phyloP scores from a whole-genome alignment of 35 echinoderm and acorn worm species.

The Acanthaster planci region DNA sequence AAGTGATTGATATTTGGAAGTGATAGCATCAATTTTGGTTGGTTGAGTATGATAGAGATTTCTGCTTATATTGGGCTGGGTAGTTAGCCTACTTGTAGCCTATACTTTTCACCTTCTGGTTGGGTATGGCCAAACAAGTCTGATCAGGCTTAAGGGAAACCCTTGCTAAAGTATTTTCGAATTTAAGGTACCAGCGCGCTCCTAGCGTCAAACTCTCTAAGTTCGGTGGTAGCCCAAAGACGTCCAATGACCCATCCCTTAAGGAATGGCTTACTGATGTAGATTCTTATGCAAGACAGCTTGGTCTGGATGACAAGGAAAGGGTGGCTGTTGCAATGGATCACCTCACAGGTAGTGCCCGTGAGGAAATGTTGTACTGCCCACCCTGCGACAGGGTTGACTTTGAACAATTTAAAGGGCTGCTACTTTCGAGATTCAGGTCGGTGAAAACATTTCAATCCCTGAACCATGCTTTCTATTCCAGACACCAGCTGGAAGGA shows the following conservation, averaged over 20 bases:
- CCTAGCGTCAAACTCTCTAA: neutral
- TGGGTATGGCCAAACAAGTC: too few relatives aligned
- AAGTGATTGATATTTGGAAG: too few relatives aligned
- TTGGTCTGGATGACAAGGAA: neutral
- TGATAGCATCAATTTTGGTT: too few relatives aligned
- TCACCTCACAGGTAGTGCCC: neutral
- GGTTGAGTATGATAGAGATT: too few relatives aligned
- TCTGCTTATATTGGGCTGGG: too few relatives aligned
- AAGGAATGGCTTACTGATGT: neutral
- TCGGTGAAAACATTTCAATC: neutral
- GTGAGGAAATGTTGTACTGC: neutral
- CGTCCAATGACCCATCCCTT: neutral
- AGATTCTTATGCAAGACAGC: neutral
- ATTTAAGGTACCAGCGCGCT: neutral
- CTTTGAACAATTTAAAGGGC: neutral
- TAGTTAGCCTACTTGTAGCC: too few relatives aligned
- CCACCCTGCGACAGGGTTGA: neutral
- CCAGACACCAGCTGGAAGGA: constrained; percentile 4
- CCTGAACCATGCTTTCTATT: constrained; percentile 18
- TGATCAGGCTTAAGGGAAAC: neutral
- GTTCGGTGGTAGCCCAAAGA: neutral
- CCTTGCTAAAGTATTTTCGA: neutral
- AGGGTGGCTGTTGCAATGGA: neutral
- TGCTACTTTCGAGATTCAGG: neutral
- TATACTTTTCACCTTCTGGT: too few relatives aligned